A percentile compares a stretch with the other conserved stretches of the same genome.
These are phyloP conservation scores for Philereme transversata DNA, from an alignment of 2,888 invertebrate species.

Conservation along the genomic window DNA sequence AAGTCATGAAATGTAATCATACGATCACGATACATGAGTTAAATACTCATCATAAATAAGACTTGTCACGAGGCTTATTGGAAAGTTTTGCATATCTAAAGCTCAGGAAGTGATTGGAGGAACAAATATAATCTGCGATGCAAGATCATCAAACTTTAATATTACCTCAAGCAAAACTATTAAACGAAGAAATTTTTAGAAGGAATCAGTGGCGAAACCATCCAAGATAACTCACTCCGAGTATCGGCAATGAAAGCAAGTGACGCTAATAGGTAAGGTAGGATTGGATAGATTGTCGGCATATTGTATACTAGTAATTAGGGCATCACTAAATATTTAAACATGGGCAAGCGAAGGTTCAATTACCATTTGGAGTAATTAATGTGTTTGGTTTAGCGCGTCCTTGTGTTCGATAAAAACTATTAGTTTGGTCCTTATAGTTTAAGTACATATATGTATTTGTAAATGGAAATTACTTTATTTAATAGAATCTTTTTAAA, in stretches of 20 bases:
- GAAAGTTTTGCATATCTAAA: no score
- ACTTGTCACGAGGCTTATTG: no score
- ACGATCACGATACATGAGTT: no score
- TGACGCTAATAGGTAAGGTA: slow-evolving; percentile 23
- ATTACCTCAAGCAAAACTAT: neutral
- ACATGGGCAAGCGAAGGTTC: slow-evolving; percentile 18
- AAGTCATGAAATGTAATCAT: no score
- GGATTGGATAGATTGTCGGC: slow-evolving; percentile 2
- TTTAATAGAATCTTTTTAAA: no score
- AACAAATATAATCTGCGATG: neutral
- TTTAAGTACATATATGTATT: no score
- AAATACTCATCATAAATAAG: no score
- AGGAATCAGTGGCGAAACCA: neutral
- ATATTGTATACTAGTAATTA: slow-evolving; percentile 19
- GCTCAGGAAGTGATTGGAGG: neutral
- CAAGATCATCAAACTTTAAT: neutral
- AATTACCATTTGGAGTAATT: slow-evolving; percentile 24
- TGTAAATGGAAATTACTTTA: no score
- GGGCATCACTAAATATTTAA: slow-evolving; percentile 19
- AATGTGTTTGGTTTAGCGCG: slow-evolving; percentile 21
- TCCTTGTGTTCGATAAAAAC: slow-evolving; percentile 7
- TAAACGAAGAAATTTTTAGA: neutral
- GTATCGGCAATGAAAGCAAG: slow-evolving; percentile 11
- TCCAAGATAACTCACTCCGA: neutral
- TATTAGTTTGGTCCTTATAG: no score